Evolutionary conservation across 2,797 vertebrate genomes (phyloP), one percentile per base, ranked within the genome.

Genomic region (Ceyx erithaca): DNA sequence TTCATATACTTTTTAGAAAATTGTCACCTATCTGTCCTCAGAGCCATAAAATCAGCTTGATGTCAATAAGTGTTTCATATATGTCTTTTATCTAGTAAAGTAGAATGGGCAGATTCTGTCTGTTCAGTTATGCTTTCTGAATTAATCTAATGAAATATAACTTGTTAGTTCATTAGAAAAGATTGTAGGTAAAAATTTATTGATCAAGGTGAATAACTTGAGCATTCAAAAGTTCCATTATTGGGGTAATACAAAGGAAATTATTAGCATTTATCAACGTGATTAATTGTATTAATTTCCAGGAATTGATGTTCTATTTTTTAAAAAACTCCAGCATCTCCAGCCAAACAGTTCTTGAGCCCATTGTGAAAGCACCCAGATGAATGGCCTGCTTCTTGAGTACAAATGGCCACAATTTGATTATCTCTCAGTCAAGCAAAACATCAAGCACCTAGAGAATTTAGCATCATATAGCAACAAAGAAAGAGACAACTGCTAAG

Each of bases 261-360:
- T 93, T 83, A 92, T 96, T 91, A 82, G 71, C 83, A 84, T 96
- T 97, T 97, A 94, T 96, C 94, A 88, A 70, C 48, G 28, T 92
- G 94, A 97, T 95, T 87, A 83, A 85, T 89, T 86, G 78, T 85
- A 68, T 78, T 96, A 80, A 93, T 95, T 59, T 52, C 55, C 57
- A 37, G 66, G 70, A 72, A 63, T 23, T 87, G 81, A 84, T 80
- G 70, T 55, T 90, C 85, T 40, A 85, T 79, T 94, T 80, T 91
- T 90, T 48, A 94, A 72, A 78, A 52, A 63, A 68, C 63, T 14
- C 71, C 78, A 46, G 22, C 67, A 63, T 84, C 55, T 91, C n/a
- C 33, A 90, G 59, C 49, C 45, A 82, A 64, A 87, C 23, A 90
- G 62, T 33, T 10, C 72, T 89, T 35, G 86, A 86, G 41, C 70